Conservation (phyloP, 2,113 vertebrate genomes). For the Larimichthys polyactis region DNA sequence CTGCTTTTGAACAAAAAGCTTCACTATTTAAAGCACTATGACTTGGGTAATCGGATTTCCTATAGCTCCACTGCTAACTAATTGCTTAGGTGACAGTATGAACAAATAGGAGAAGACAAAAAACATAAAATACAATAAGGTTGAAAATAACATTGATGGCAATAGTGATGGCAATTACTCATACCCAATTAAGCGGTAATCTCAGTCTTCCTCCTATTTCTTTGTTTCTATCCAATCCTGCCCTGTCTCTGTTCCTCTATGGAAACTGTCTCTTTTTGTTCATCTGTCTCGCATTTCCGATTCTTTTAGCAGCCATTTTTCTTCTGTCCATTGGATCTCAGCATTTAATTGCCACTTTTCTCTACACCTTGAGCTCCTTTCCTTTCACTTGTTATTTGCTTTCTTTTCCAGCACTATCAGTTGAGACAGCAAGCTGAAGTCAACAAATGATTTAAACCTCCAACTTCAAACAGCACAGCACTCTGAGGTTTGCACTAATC, state of each 20-base stretch:
- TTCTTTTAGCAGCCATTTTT: neutral
- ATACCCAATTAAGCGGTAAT: neutral
- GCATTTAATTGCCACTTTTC: neutral
- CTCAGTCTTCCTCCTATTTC: neutral
- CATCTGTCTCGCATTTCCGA: neutral
- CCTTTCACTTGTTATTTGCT: neutral
- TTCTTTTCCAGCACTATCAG: slow-evolving; percentile 8
- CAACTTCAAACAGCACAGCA: slow-evolving; percentile 42
- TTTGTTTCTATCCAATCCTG: neutral
- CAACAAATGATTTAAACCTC: slow-evolving; percentile 42
- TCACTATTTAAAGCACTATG: neutral
- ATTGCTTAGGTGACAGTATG: neutral
- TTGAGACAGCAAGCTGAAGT: slow-evolving; percentile 9
- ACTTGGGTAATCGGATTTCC: too few relatives aligned
- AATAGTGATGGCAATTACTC: neutral
- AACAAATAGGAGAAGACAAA: neutral
- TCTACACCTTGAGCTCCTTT: slow-evolving; percentile 1
- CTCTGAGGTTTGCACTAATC: slow-evolving; percentile 7
- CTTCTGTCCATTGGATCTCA: neutral
- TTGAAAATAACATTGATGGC: too few relatives aligned
- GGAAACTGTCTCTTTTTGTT: neutral
- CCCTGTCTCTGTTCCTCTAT: neutral
- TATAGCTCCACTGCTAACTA: neutral
- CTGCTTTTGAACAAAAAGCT: neutral
- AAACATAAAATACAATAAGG: neutral